These are phyloP conservation scores for Elymnias hypermnestra DNA, from an alignment of 1,140 invertebrate genomes.

Conservation along the genomic window DNA sequence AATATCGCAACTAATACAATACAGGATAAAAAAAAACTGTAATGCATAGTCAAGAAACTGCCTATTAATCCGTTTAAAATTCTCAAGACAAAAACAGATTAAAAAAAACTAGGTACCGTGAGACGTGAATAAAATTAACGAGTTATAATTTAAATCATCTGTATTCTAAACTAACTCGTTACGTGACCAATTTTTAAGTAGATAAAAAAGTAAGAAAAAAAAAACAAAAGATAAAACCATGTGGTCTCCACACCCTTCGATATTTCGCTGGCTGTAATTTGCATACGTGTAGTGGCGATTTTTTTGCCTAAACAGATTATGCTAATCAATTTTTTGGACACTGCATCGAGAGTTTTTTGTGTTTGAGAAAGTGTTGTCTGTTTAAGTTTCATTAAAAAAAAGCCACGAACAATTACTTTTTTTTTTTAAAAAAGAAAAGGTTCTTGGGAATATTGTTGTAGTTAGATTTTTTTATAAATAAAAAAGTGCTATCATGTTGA, in stretches of 20 bases:
- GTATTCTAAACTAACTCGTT: constrained; percentile 35
- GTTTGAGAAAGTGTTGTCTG: constrained; percentile 30
- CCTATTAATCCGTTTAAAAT: constrained; percentile 11
- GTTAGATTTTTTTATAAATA: neutral
- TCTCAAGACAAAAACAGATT: constrained; percentile 30
- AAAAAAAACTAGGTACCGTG: constrained; percentile 47
- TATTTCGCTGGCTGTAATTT: constrained; percentile 36
- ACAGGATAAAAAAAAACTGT: neutral
- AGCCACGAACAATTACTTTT: constrained; percentile 21
- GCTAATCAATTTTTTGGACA: constrained; percentile 69
- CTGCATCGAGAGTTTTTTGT: constrained; percentile 30
- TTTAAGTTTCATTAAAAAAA: constrained; percentile 26
- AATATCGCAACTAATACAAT: constrained; percentile 1
- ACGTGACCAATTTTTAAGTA: constrained; percentile 55
- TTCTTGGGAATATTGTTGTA: neutral
- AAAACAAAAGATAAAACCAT: constrained; percentile 45
- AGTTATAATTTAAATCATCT: constrained; percentile 28
- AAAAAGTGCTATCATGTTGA: too few relatives aligned
- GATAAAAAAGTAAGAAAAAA: constrained; percentile 30
- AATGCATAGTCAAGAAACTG: neutral
- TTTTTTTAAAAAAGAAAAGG: constrained; percentile 15
- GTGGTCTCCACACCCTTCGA: constrained; percentile 37
- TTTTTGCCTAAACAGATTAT: constrained; percentile 62
- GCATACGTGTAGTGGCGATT: constrained; percentile 58
- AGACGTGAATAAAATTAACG: constrained; percentile 59